Percentiles rank a stretch among this genome's conserved stretches.
Evolutionary conservation across 2,888 invertebrate species (phyloP).

Genomic region (Megamerina dolium): DNA sequence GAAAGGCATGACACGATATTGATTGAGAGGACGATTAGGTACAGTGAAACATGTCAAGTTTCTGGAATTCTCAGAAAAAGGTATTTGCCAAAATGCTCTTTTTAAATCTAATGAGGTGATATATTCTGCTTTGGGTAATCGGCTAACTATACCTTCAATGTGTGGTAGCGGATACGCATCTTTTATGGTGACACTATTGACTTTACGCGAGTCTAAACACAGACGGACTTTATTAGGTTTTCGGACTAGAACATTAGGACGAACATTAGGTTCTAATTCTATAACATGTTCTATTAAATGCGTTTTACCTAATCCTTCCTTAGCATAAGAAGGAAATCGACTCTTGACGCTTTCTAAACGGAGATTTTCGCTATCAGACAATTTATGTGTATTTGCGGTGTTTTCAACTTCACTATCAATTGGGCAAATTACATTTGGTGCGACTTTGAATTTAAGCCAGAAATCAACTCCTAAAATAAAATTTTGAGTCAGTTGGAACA

Average conservation of each 20-base stretch:
- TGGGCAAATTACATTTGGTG: slow-evolving; percentile 1
- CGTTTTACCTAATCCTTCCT: no score
- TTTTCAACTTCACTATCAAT: background rate
- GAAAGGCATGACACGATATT: no score
- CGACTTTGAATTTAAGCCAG: slow-evolving; percentile 6
- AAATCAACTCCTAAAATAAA: slow-evolving; percentile 7
- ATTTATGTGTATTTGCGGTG: background rate
- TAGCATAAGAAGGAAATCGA: no score
- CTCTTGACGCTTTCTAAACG: no score
- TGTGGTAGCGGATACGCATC: no score
- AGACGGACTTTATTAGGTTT: no score
- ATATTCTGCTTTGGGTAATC: no score
- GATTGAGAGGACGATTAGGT: no score
- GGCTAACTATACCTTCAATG: slow-evolving; percentile 17
- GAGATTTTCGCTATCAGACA: background rate
- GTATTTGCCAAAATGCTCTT: no score
- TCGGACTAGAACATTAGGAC: slow-evolving; percentile 21
- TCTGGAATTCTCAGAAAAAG: slow-evolving; percentile 6
- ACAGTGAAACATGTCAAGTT: no score
- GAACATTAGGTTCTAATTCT: slow-evolving; percentile 2
- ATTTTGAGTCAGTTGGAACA: slow-evolving; percentile 5
- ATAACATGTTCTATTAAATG: no score
- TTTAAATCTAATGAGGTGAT: slow-evolving; percentile 15
- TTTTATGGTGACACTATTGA: slow-evolving; percentile 17
- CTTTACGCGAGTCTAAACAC: slow-evolving; percentile 19